Base-by-base conservation (phyloP, 2,888 invertebrate genomes). In the Meiosimyza platycephala region DNA sequence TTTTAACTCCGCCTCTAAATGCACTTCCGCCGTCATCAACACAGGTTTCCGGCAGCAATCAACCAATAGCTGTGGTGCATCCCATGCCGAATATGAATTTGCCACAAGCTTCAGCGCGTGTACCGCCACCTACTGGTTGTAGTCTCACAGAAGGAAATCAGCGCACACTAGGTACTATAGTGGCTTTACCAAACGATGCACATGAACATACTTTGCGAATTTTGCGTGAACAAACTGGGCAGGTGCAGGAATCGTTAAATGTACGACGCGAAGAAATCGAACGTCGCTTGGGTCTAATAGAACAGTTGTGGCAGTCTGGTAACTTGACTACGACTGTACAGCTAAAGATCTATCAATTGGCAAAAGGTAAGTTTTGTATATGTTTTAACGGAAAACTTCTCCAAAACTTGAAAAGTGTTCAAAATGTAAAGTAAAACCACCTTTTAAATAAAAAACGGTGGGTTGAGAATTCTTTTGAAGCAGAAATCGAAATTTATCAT, bases 51-150 rank as follows among this genome's bases (percentile, higher is more conserved):
- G 70, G 74, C 76, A 78, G 52, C 28, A 52, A 33, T 57, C 81
- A 81, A 22, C 82, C 81, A 13, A 78, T 83, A 33, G 83, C 83
- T 16, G 80, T 83, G 11, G 82, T 83, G 18, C 80, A 81, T 72
- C 83, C 83, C 63, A 83, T 83, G 82, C 78, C 80, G 11, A 67
- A 67, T 50, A 51, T 52, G 50, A 70, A 71, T 65, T 16, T 28
- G 16, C 33, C 64, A 13, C 62, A 60, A n/a, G 60, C 33, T 9
- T 11, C 59, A 22, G n/a, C 72, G 33, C 72, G 75, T 63, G 66
- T 70, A 50, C 54, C 62, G 22, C 64, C 64, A 40, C 18, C 50
- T 50, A 63, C 47, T 54, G 18, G 22, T 55, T 6, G 40, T 52
- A 75, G 71, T 63, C 33, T 12, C 47, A 55, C 54, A 50, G 62